Percentiles rank a stretch among this genome's conserved stretches.
Evolutionary conservation across 2,888 invertebrate species (phyloP).

Genomic region (Habroteleia sp.): DNA sequence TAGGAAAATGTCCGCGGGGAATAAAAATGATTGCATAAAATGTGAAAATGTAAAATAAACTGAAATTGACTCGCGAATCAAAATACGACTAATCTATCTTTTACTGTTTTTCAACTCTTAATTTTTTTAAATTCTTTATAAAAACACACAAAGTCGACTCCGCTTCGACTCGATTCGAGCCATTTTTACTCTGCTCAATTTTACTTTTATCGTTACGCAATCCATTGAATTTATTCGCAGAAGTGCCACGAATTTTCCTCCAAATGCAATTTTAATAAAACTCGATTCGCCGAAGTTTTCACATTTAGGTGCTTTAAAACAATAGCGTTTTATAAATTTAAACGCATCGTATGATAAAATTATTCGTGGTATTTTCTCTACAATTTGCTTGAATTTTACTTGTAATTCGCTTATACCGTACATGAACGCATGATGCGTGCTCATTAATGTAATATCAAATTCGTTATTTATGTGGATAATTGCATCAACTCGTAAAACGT

Average conservation of each 20-base stretch:
- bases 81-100: too few species aligned
- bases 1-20: too few species aligned
- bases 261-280: constrained; percentile 39
- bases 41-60: too few species aligned
- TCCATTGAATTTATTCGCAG: constrained; percentile 9
- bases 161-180: too few species aligned
- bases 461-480: constrained; percentile 38
- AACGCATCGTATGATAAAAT: constrained; percentile 20
- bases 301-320: constrained; percentile 19
- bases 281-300: constrained; percentile 30
- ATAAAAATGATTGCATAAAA: too few species aligned
- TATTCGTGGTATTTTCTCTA: constrained; percentile 20
- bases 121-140: too few species aligned
- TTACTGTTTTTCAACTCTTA: too few species aligned
- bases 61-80: too few species aligned
- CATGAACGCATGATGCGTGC: constrained; percentile 31
- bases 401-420: constrained; percentile 30
- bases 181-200: too few species aligned
- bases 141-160: too few species aligned
- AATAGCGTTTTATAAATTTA: constrained; percentile 31
- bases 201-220: constrained; percentile 12
- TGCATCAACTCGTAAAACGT: constrained; percentile 25
- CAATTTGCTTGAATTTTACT: constrained; percentile 25
- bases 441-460: constrained; percentile 42
- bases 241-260: constrained; percentile 18